phyloP scores from a whole-genome alignment of 1,140 invertebrate species.

The Pseudomyrmex sp. region DNA sequence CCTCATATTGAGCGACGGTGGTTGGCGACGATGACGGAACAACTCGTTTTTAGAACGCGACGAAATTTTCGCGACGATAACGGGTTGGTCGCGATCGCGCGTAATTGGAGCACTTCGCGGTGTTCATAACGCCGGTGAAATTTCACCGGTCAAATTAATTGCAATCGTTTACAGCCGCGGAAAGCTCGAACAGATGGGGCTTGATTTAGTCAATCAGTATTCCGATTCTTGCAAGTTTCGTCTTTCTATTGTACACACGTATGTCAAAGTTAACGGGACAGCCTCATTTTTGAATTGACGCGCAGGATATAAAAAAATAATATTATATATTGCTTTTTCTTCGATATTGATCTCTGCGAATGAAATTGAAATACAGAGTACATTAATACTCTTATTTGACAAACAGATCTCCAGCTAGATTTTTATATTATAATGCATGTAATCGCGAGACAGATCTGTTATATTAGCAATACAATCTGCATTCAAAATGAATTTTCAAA shows the following conservation, averaged over 20 bases:
- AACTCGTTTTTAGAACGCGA: conserved; percentile 29
- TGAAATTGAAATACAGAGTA: conserved; percentile 55
- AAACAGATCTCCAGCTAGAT: not conserved
- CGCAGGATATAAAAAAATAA: conserved; percentile 33
- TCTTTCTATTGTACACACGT: conserved; percentile 7
- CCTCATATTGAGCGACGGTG: not conserved
- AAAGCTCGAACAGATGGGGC: conserved; percentile 15
- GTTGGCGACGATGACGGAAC: not conserved
- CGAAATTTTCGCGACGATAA: conserved; percentile 54
- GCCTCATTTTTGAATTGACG: conserved; percentile 6
- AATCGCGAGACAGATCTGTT: conserved; percentile 44
- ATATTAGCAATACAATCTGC: conserved; percentile 38
- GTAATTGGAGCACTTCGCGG: conserved; percentile 35
- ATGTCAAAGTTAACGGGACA: conserved; percentile 21
- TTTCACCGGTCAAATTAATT: conserved; percentile 47
- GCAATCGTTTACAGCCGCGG: conserved; percentile 12
- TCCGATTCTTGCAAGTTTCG: conserved; percentile 22
- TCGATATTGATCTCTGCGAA: conserved; percentile 34
- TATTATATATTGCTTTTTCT: conserved; percentile 46
- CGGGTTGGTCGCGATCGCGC: not conserved
- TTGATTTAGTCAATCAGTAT: conserved; percentile 30
- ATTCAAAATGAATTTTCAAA: conserved; percentile 47
- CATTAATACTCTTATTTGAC: conserved; percentile 31
- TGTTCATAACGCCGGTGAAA: not conserved
- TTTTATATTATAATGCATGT: conserved; percentile 47